Percentiles rank a stretch among this genome's conserved stretches.
Conservation (phyloP, 2,888 invertebrate species). For the Xestobium rufovillosum region DNA sequence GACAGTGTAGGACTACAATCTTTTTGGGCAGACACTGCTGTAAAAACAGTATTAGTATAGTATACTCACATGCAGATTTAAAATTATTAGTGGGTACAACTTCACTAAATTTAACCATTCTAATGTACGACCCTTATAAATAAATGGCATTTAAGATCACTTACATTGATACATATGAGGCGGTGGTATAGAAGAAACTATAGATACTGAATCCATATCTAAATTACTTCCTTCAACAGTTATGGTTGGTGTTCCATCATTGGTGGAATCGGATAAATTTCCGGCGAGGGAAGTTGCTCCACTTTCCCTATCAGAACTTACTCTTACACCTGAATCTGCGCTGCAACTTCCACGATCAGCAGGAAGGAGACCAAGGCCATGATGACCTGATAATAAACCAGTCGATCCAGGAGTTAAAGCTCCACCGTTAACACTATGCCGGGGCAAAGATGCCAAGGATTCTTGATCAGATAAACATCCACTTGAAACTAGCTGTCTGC, state of each 20-base stretch:
- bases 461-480: conserved; percentile 82
- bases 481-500: conserved; percentile 65
- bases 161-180: conserved; percentile 66
- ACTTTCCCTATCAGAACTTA: conserved; percentile 74
- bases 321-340: conserved; percentile 78
- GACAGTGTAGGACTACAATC: conserved; percentile 80
- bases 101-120: conserved; percentile 1
- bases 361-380: conserved; percentile 45
- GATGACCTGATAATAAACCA: conserved; percentile 45
- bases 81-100: conserved; percentile 7
- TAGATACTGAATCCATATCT: conserved; percentile 63
- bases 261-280: conserved; percentile 72
- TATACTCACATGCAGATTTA: neutral
- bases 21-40: conserved; percentile 68
- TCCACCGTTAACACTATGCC: conserved; percentile 52
- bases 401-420: conserved; percentile 55
- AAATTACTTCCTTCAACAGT: conserved; percentile 52
- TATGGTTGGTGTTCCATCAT: conserved; percentile 61
- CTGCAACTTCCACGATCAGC: conserved; percentile 78
- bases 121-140: neutral
- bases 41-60: conserved; percentile 22
- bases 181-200: conserved; percentile 61
- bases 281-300: conserved; percentile 77
- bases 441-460: conserved; percentile 59
- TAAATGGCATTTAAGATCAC: conserved; percentile 32